phyloP scores from a whole-genome alignment of 2,113 vertebrate species.

The Peromyscus maniculatus region DNA sequence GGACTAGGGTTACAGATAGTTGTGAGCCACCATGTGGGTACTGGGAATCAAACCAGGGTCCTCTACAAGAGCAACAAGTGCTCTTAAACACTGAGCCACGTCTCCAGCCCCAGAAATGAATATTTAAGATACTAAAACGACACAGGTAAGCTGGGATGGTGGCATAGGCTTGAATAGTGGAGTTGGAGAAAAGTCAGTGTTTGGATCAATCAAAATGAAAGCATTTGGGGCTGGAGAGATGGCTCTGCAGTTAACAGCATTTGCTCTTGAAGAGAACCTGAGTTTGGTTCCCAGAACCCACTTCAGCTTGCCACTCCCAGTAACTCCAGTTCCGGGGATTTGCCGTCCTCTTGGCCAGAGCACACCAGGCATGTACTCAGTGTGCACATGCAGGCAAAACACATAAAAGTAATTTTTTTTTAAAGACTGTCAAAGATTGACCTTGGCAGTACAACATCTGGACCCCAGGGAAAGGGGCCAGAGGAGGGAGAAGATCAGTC shows the following conservation, averaged over 20 bases:
- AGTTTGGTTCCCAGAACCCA: not conserved
- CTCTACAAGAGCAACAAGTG: not conserved
- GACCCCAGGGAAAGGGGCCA: not conserved
- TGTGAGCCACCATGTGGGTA: not conserved
- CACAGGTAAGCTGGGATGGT: not conserved
- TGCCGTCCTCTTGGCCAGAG: too few species aligned
- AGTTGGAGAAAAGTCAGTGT: not conserved
- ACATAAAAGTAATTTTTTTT: not conserved
- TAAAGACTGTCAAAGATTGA: not conserved
- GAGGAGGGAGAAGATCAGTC: not conserved
- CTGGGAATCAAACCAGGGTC: not conserved
- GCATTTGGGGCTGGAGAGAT: not conserved
- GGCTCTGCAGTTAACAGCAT: too few species aligned
- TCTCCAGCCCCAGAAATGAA: not conserved
- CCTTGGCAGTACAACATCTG: not conserved
- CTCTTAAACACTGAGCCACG: not conserved
- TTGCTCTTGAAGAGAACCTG: not conserved
- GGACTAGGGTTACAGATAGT: not conserved
- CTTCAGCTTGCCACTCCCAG: not conserved
- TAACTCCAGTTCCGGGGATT: not conserved
- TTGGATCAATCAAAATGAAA: not conserved
- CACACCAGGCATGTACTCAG: not conserved
- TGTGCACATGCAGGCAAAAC: not conserved
- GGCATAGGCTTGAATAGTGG: not conserved
- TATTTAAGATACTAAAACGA: not conserved